These are phyloP conservation scores for Sebastes variabilis DNA, from an alignment of 2,797 vertebrate genomes.

Conservation along the genomic window DNA sequence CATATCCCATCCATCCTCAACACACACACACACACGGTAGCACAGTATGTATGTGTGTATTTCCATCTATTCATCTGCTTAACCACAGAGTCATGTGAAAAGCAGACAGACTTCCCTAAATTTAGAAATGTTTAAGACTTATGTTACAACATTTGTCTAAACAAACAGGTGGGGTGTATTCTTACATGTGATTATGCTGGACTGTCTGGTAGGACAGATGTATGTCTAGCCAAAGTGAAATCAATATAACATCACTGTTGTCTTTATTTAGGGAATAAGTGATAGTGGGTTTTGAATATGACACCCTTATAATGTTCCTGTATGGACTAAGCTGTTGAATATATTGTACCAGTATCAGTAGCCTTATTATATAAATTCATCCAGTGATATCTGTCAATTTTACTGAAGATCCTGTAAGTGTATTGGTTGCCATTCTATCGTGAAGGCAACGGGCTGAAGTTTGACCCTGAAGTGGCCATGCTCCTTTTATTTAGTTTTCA, in stretches of 20 bases:
- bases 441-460: no score
- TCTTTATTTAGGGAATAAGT: not conserved
- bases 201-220: not conserved
- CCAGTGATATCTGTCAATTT: no score
- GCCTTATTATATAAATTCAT: no score
- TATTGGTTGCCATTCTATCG: no score
- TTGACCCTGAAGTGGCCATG: no score
- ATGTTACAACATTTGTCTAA: not conserved
- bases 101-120: not conserved
- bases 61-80: not conserved
- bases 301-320: not conserved
- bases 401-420: no score
- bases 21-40: not conserved
- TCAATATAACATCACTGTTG: not conserved
- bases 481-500: no score
- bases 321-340: no score
- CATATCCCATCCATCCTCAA: slow-evolving; percentile 27
- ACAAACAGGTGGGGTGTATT: not conserved
- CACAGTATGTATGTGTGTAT: not conserved
- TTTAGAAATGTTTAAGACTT: not conserved
- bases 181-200: not conserved
- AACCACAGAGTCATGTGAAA: not conserved
- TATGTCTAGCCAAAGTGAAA: not conserved
- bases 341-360: no score
- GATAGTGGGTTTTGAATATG: not conserved